Evolutionary conservation across 2,888 invertebrate genomes (phyloP), one percentile per base, ranked within the genome.

Genomic region (Melinaea marsaeus): DNA sequence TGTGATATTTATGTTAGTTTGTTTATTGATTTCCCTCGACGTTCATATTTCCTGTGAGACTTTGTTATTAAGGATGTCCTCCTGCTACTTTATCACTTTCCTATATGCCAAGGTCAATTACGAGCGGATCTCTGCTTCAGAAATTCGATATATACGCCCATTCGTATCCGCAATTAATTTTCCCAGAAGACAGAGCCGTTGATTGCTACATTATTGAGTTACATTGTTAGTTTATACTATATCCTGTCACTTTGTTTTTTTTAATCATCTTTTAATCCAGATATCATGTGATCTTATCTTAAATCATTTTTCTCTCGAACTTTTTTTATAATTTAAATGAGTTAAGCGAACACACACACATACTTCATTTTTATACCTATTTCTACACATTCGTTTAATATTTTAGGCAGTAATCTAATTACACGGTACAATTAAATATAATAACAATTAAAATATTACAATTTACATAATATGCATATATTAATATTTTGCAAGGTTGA

Each of bases 401-500:
- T 22, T 22, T 22, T 22, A 22, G 22, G 22, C 22, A 22, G 22
- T 22, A 22, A 22, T 22, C 22, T 22, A 22, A 22, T 22, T 22
- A 22, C 22, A 22, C 22, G 22, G 22, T 13, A 46, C 46, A 51
- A 51, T 51, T 22, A 51, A 51, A 9, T n/a, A 32, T 51, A 48
- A 48, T 48, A 32, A 32, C 32, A 32, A 32, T 32, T 51, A 22
- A 51, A 22, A 13, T 51, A 51, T 51, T 51, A 32, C 9, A 32
- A 32, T 51, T 22, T 32, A 51, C 11, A 51, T 11, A 32, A 11
- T 51, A 51, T 51, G 13, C 75, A 79, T 75, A 77, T 79, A 79
- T 80, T 78, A 77, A 82, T 80, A 82, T 80, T 79, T 75, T 76
- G 74, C 84, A 84, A 86, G 84, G 84, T 84, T 80, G 75, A 74